Evolutionary conservation across 2,797 vertebrate species (phyloP).

Genomic region (Scleropages formosus): DNA sequence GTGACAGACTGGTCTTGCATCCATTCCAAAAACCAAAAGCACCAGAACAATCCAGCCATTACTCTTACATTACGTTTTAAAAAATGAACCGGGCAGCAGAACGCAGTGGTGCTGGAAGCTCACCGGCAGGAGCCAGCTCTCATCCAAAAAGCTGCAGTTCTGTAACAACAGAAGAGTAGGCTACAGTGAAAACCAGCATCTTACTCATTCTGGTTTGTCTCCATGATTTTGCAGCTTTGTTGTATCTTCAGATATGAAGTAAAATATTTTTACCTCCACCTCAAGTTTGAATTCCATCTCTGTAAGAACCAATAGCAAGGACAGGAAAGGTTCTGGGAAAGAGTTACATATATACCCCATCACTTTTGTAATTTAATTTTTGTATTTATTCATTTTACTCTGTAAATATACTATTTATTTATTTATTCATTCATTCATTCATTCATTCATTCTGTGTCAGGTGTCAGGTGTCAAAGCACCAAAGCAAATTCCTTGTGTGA

Average conservation of each 20-base stretch:
- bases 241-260: background rate
- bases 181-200: background rate
- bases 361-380: background rate
- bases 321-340: slow-evolving; percentile 75
- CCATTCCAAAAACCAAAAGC: background rate
- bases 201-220: background rate
- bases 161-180: slow-evolving; percentile 42
- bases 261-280: slow-evolving; percentile 65
- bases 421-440: too few relatives aligned
- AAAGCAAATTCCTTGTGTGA: too few relatives aligned
- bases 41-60: background rate
- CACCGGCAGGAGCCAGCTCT: slow-evolving; percentile 83
- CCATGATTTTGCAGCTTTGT: background rate
- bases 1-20: background rate
- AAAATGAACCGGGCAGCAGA: background rate
- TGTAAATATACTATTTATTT: too few relatives aligned
- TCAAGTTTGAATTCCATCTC: slow-evolving; percentile 77
- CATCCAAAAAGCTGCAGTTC: slow-evolving; percentile 82
- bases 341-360: background rate
- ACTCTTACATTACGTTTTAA: slow-evolving; percentile 7
- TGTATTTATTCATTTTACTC: background rate
- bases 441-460: too few relatives aligned
- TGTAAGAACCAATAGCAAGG: slow-evolving; percentile 70
- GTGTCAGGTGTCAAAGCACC: too few relatives aligned
- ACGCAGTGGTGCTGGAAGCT: slow-evolving; percentile 30